A percentile compares a stretch with the other conserved stretches of the same genome.
Conservation (phyloP, 2,888 invertebrate species). For the Odontomyia ornata region DNA sequence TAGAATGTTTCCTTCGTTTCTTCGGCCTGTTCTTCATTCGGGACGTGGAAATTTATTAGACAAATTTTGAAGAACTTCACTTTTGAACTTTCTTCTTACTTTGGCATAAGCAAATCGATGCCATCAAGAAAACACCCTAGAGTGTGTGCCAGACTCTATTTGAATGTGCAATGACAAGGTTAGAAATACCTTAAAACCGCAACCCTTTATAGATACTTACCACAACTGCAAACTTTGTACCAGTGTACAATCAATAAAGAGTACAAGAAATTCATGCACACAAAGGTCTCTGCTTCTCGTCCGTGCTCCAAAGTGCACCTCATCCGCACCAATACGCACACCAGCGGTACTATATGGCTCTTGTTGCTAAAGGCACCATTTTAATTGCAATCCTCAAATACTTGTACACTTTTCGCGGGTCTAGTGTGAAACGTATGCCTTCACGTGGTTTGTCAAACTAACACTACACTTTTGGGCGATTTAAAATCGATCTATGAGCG, state of each 20-base stretch:
- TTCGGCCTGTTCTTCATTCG: no score
- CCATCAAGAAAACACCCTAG: neutral
- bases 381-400: neutral
- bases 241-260: constrained; percentile 4
- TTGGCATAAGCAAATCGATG: neutral
- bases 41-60: no score
- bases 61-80: no score
- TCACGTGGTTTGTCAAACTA: neutral
- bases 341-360: neutral
- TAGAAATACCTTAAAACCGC: constrained; percentile 19
- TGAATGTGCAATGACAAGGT: constrained; percentile 8
- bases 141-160: constrained; percentile 12
- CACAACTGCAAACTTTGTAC: neutral
- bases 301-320: neutral
- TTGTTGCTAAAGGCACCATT: constrained; percentile 13
- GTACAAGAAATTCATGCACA: constrained; percentile 25
- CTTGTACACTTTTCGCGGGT: constrained; percentile 5
- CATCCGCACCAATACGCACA: neutral
- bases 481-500: neutral
- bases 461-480: neutral
- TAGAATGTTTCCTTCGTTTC: no score
- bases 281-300: constrained; percentile 4
- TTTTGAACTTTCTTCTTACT: no score
- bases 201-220: neutral
- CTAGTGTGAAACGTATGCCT: neutral